Evolutionary conservation across 2,888 invertebrate genomes (phyloP).

Genomic region (Brachypalpus laphriformis): DNA sequence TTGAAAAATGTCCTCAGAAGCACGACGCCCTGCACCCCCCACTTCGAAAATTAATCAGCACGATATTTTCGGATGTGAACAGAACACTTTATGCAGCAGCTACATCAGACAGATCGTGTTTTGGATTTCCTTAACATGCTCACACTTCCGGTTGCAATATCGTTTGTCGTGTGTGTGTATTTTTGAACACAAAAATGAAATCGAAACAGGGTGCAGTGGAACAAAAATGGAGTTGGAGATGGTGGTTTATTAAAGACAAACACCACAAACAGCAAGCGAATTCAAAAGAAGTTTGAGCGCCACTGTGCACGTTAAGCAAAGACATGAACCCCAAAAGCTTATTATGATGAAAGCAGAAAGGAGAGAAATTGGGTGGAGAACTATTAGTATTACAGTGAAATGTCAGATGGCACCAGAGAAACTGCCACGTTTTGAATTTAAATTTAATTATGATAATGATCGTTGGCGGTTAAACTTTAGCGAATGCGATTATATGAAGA

Average conservation of each 20-base stretch:
- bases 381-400: background rate
- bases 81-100: background rate
- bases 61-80: slow-evolving; percentile 24
- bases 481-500: too few species aligned
- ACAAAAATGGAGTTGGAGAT: background rate
- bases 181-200: background rate
- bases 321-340: background rate
- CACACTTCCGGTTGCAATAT: slow-evolving; percentile 15
- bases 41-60: slow-evolving; percentile 18
- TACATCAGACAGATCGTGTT: slow-evolving; percentile 16
- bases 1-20: slow-evolving; percentile 31
- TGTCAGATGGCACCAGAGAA: background rate
- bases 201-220: background rate
- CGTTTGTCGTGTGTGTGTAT: background rate
- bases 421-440: too few species aligned
- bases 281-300: background rate
- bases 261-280: background rate
- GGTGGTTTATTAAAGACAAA: background rate
- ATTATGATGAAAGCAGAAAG: background rate
- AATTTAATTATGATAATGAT: too few species aligned
- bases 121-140: slow-evolving; percentile 20
- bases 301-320: background rate
- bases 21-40: background rate
- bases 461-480: too few species aligned
- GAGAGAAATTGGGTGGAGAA: background rate